Base-by-base conservation (phyloP, 2,113 vertebrate genomes). In the Thalassarche chlororhynchos region DNA sequence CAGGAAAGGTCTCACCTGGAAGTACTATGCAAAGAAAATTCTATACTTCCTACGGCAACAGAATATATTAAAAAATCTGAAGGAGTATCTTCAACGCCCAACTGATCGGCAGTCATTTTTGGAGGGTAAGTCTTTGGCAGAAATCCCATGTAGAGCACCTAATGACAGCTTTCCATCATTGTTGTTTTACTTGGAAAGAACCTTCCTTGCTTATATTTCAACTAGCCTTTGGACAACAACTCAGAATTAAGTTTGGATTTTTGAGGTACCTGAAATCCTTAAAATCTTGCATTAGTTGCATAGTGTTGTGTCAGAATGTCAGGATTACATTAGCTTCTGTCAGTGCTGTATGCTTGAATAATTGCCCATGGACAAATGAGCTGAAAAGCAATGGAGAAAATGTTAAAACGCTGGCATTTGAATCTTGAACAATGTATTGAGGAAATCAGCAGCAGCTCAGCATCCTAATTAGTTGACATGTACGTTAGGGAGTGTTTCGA, bases 11-110 rank as follows among this genome's bases (percentile, higher is more conserved):
- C 98, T 99, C 98, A 99, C 99, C 12, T 98, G 99, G 98, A 99
- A 99, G 95, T 99, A 99, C 98, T 99, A 99, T 94, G 99, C 99
- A 95, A 99, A 99, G 98, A 99, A 99, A 98, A 99, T 99, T 85
- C 99, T 99, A 26, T 99, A 99, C 97, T 99, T 99, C 97, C 98
- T 99, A 71, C 99, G 99, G 51, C 99, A 99, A 46, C 99, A 99
- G 98, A 99, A 99, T 47, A 99, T 99, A 44, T 74, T 99, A 72
- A 99, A 99, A 93, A 99, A 98, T 80, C 98, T 99, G 88, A 99
- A 99, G 97, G 98, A 94, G 8, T 99, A 99, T 55, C 98, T 99
- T 89, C 99, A 99, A 85, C 98, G 98, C 62, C 98, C 99, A 8
- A 96, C 98, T 14, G 99, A 99, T 23, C 98, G 97, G 19, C 99